phyloP scores from a whole-genome alignment of 1,140 invertebrate species.

The Cotesia vestalis region DNA sequence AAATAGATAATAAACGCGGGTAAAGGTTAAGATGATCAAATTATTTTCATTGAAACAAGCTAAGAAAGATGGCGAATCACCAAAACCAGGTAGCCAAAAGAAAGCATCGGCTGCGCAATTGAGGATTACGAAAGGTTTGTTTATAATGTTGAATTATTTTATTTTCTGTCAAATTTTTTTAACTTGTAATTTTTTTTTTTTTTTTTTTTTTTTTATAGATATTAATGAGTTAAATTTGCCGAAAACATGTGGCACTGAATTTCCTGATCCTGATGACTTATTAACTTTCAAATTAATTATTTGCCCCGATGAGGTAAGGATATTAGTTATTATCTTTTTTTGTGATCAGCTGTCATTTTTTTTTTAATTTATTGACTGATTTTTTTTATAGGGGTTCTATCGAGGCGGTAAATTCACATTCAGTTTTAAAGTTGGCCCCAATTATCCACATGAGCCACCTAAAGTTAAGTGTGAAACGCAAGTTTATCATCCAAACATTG shows the following conservation, averaged over 20 bases:
- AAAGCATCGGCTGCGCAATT: slow-evolving; percentile 95
- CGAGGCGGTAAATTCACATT: slow-evolving; percentile 93
- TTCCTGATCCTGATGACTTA: slow-evolving; percentile 95
- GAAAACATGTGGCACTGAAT: slow-evolving; percentile 95
- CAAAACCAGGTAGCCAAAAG: slow-evolving; percentile 81
- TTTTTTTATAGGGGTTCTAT: slow-evolving; percentile 85
- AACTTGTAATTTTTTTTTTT: background rate
- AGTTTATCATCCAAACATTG: slow-evolving; percentile 96
- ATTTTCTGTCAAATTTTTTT: slow-evolving; percentile 1
- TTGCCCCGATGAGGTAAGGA: slow-evolving; percentile 89
- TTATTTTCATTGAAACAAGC: slow-evolving; percentile 97
- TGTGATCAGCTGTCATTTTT: background rate
- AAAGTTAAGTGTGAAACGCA: slow-evolving; percentile 95
- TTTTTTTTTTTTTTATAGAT: slow-evolving; percentile 79
- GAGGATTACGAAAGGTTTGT: slow-evolving; percentile 93
- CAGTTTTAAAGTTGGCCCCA: slow-evolving; percentile 97
- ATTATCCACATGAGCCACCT: slow-evolving; percentile 95
- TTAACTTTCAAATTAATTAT: slow-evolving; percentile 96
- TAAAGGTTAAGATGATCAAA: slow-evolving; percentile 85
- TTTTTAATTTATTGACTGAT: slow-evolving; percentile 12
- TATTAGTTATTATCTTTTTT: background rate
- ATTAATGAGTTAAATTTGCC: slow-evolving; percentile 97
- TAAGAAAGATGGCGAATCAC: slow-evolving; percentile 94
- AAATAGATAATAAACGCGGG: slow-evolving; percentile 19
- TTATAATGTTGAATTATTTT: slow-evolving; percentile 22